Conservation (phyloP, 1,140 invertebrate species). For the Aphis craccivora region DNA sequence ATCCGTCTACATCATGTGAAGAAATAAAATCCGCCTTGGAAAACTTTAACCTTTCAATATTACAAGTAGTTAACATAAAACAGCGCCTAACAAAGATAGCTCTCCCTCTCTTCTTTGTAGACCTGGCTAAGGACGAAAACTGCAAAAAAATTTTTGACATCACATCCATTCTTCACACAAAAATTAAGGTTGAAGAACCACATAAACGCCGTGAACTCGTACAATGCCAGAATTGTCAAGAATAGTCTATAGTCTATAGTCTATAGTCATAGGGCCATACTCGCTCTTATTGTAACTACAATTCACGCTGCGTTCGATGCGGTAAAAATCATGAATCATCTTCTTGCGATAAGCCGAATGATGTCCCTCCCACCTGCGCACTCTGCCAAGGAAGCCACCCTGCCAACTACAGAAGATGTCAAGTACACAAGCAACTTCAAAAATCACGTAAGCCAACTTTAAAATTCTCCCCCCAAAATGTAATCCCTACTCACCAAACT, state of each 20-base stretch:
- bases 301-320: conserved; percentile 63
- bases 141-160: neutral
- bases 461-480: conserved; percentile 6
- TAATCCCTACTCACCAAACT: neutral
- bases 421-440: conserved; percentile 34
- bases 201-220: neutral
- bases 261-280: neutral
- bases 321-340: conserved; percentile 62
- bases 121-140: neutral
- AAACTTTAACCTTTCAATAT: conserved; percentile 10
- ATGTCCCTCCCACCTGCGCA: conserved; percentile 62
- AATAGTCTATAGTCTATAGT: too few relatives aligned
- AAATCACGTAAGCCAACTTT: neutral
- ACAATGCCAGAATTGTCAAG: neutral
- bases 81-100: neutral
- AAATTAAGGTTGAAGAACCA: neutral
- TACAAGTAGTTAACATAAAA: neutral
- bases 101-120: neutral
- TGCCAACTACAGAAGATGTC: conserved; percentile 63
- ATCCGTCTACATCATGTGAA: neutral
- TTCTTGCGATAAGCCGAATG: conserved; percentile 63
- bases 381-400: conserved; percentile 63
- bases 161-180: neutral
- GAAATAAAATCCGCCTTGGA: neutral
- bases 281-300: neutral